A percentile compares a stretch with the other conserved stretches of the same genome.
phyloP scores from a whole-genome alignment of 1,140 invertebrate genomes.

The Hyles vespertilio region DNA sequence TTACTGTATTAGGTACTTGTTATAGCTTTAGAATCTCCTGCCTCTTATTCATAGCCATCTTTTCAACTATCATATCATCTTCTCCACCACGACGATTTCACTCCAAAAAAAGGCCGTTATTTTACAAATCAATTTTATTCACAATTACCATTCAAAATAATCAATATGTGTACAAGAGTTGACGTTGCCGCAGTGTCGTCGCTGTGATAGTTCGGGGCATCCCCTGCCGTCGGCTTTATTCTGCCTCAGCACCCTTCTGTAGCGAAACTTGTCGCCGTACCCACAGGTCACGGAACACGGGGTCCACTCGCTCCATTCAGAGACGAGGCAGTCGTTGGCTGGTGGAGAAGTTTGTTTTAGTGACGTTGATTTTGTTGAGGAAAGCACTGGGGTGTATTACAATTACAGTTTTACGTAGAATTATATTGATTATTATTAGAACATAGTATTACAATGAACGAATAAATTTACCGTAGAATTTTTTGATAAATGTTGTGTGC shows the following conservation, averaged over 20 bases:
- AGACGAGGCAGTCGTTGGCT: constrained; percentile 76
- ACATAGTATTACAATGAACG: too few species aligned
- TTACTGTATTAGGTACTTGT: too few species aligned
- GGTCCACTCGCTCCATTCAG: constrained; percentile 81
- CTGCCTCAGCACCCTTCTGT: constrained; percentile 64
- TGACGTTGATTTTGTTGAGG: not conserved
- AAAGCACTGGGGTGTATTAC: too few species aligned
- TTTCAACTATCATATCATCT: too few species aligned
- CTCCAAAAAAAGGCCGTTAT: too few species aligned
- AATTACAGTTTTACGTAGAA: too few species aligned
- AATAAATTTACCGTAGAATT: too few species aligned
- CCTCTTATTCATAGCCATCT: too few species aligned
- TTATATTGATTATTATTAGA: too few species aligned
- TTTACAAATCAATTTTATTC: constrained; percentile 3
- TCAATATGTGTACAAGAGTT: constrained; percentile 56
- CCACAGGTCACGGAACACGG: constrained; percentile 82
- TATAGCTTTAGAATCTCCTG: too few species aligned
- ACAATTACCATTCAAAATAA: constrained; percentile 58
- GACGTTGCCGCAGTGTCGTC: constrained; percentile 52
- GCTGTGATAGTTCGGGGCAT: constrained; percentile 76
- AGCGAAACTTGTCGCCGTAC: constrained; percentile 78
- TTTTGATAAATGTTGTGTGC: too few species aligned
- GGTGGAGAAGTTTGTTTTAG: constrained; percentile 9
- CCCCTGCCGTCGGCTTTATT: constrained; percentile 78
- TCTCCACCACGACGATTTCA: too few species aligned